These are phyloP conservation scores for Nylanderia fulva DNA, from an alignment of 1,140 invertebrate species.

Conservation along the genomic window DNA sequence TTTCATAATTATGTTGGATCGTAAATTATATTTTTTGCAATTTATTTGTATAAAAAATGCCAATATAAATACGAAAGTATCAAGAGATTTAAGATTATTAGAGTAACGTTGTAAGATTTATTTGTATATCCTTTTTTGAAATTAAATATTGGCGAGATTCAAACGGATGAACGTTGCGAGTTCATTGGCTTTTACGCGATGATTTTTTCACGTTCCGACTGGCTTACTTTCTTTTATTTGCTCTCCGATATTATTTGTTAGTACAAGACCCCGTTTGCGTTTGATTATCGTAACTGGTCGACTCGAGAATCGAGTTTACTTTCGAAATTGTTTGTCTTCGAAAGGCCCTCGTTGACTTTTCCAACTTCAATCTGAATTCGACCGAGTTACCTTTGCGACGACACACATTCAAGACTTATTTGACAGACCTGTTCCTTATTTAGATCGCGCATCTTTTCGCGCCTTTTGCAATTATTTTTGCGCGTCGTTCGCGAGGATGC, in stretches of 20 bases:
- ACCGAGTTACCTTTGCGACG: neutral
- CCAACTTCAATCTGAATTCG: slow-evolving; percentile 13
- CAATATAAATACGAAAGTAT: neutral
- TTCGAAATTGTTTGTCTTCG: slow-evolving; percentile 27
- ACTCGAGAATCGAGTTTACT: slow-evolving; percentile 15
- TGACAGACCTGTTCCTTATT: too few species aligned
- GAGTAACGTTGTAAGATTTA: too few species aligned
- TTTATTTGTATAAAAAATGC: neutral
- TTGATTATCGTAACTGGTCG: slow-evolving; percentile 33
- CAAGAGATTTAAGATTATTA: neutral
- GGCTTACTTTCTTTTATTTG: neutral
- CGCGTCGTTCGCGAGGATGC: neutral
- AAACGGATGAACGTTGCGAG: neutral
- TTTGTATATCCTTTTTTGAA: too few species aligned
- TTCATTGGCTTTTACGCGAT: neutral
- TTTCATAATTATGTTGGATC: too few species aligned
- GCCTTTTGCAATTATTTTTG: neutral
- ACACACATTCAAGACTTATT: slow-evolving; percentile 13
- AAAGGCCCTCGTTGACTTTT: slow-evolving; percentile 21
- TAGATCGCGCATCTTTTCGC: neutral
- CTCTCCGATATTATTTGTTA: slow-evolving; percentile 14
- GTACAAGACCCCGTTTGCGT: neutral
- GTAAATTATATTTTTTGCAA: too few species aligned
- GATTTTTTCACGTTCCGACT: neutral
- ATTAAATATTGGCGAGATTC: neutral